Base-by-base conservation (phyloP, 2,888 invertebrate species). In the Timema cristinae region DNA sequence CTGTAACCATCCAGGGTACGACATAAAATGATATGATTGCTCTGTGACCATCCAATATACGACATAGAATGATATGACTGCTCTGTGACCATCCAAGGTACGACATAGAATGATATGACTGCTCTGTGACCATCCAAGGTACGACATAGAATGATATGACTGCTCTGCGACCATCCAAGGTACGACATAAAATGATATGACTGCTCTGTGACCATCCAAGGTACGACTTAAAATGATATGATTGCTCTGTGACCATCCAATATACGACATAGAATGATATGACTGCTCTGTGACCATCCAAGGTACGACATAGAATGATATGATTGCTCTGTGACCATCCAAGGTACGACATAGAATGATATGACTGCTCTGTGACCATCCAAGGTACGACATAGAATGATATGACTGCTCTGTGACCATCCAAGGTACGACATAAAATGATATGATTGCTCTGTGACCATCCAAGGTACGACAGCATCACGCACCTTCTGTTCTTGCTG, bases 401-500 rank as follows among this genome's bases (percentile, higher is more conserved):
- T 32, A 1, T 32, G 32, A 32, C 4, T 32, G 32, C 32, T 32
- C 32, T 32, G 32, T 32, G 32, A 32, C 13, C 10, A 56, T 2
- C 59, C 15, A 50, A 73, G 73, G 69, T 73, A 71, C 67, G 71
- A 71, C 32, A 32, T 32, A 32, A 32, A 32, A 32, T 32, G 32
- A 32, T 32, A 1, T 32, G 32, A 32, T 32, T 32, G 32, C 32
- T 32, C 32, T 32, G 32, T 32, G 32, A 32, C 13, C 10, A 56
- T 2, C 59, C 15, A 50, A 73, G 73, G 69, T 73, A 71, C 67
- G 71, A 71, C 54, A n/a, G 68, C 54, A 11, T 69, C 47, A 71
- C 66, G 50, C 66, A 73, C 70, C 75, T 81, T 4, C 80, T 89
- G 11, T 90, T 90, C 77, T 77, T 85, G 16, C 75, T 86, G n/a